phyloP scores from a whole-genome alignment of 2,113 vertebrate species.

The Cynoglossus semilaevis region DNA sequence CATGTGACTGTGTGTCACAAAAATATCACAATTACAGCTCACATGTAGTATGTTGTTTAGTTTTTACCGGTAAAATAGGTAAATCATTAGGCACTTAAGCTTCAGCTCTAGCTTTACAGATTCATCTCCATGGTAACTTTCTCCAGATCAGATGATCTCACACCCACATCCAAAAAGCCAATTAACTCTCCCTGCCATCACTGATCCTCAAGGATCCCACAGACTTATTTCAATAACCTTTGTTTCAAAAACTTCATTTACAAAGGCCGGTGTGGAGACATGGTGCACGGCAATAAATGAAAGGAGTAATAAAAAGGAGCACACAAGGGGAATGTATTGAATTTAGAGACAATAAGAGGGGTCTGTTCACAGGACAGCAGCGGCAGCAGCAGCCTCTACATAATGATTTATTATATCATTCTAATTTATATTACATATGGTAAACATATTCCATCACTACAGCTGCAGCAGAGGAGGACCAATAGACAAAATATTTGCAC shows the following conservation, averaged over 20 bases:
- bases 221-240: constrained; percentile 73
- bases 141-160: constrained; percentile 34
- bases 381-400: constrained; percentile 31
- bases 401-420: constrained; percentile 71
- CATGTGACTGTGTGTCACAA: too few relatives aligned
- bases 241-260: constrained; percentile 72
- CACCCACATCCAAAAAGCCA: constrained; percentile 57
- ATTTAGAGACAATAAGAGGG: constrained; percentile 71
- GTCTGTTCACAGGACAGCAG: constrained; percentile 61
- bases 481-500: constrained; percentile 35
- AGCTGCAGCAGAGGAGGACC: not conserved
- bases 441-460: constrained; percentile 45
- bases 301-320: constrained; percentile 71
- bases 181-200: constrained; percentile 65
- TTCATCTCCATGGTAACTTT: constrained; percentile 60
- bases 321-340: constrained; percentile 54
- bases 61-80: not conserved
- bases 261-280: constrained; percentile 64
- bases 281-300: constrained; percentile 66
- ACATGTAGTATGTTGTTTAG: too few relatives aligned
- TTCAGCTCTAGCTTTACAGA: constrained; percentile 28
- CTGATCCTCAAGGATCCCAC: constrained; percentile 64
- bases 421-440: constrained; percentile 54
- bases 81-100: constrained; percentile 21
- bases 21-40: too few relatives aligned